Evolutionary conservation across 2,888 invertebrate species (phyloP).

Genomic region (Lasioglossum marginatum): DNA sequence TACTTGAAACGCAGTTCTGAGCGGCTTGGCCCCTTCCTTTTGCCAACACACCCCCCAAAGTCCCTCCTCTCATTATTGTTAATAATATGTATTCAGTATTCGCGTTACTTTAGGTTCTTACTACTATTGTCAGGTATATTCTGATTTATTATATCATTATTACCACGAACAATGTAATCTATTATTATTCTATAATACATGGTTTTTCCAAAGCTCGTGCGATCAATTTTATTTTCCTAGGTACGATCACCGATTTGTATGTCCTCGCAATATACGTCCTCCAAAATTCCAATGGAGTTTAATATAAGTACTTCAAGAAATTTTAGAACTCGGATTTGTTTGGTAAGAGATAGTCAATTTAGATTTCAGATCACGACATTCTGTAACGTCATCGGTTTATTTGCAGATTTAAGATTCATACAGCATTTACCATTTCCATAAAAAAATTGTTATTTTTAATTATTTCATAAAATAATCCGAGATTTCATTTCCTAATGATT

Average conservation of each 20-base stretch:
- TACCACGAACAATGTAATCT: conserved; percentile 73
- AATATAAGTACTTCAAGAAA: no score
- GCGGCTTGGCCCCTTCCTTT: conserved; percentile 67
- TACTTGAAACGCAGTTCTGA: conserved; percentile 55
- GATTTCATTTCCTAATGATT: neutral
- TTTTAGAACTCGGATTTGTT: neutral
- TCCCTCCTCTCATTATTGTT: conserved; percentile 70
- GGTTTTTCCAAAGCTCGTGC: conserved; percentile 67
- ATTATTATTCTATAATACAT: conserved; percentile 76
- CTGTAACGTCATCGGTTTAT: neutral
- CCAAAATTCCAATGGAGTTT: no score
- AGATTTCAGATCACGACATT: neutral
- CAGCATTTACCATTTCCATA: neutral
- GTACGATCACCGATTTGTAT: neutral
- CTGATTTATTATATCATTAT: conserved; percentile 73
- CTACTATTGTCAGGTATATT: conserved; percentile 73
- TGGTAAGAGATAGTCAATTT: neutral
- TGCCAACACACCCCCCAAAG: conserved; percentile 44
- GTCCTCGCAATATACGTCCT: no score
- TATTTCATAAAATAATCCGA: neutral
- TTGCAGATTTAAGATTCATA: neutral
- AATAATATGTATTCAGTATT: conserved; percentile 79
- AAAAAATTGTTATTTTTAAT: neutral
- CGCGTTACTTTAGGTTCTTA: conserved; percentile 76
- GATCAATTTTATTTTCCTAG: conserved; percentile 27